Percentiles rank a stretch among this genome's conserved stretches.
Conservation (phyloP, 2,113 vertebrate genomes). For the Loxodonta africana region DNA sequence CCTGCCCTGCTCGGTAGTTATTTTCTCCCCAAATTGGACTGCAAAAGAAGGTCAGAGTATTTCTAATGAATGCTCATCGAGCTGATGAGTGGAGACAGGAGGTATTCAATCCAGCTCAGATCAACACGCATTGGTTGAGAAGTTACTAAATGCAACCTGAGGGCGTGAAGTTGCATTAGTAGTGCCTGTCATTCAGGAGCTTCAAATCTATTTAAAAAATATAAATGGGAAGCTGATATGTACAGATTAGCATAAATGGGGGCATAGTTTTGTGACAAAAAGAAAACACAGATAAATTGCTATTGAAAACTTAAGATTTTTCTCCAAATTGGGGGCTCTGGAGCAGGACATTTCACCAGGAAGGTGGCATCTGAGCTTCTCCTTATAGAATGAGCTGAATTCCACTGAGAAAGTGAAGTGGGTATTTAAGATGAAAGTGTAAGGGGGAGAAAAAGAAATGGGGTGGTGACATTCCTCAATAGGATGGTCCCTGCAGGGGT, state of each 20-base stretch:
- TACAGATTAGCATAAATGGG: background rate
- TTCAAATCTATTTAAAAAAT: background rate
- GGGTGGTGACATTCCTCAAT: too few relatives aligned
- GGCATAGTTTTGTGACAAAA: background rate
- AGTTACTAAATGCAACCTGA: background rate
- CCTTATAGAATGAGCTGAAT: background rate
- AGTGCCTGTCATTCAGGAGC: background rate
- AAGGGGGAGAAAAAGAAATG: too few relatives aligned
- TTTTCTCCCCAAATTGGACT: background rate
- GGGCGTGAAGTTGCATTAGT: background rate
- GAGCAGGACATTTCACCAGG: background rate
- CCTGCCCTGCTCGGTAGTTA: background rate
- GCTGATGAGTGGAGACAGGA: background rate
- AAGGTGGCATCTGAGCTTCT: background rate
- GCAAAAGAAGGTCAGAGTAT: background rate
- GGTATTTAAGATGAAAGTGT: background rate
- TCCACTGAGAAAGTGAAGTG: background rate
- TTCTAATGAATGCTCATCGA: background rate
- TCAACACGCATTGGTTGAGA: background rate
- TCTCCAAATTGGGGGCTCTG: background rate
- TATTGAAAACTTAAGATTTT: background rate
- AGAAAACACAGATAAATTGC: background rate
- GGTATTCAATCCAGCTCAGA: background rate
- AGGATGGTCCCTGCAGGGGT: too few relatives aligned
- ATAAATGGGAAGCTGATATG: background rate